These are phyloP conservation scores for Pristionchus entomophagus DNA, from an alignment of 2,888 invertebrate species.

Conservation along the genomic window DNA sequence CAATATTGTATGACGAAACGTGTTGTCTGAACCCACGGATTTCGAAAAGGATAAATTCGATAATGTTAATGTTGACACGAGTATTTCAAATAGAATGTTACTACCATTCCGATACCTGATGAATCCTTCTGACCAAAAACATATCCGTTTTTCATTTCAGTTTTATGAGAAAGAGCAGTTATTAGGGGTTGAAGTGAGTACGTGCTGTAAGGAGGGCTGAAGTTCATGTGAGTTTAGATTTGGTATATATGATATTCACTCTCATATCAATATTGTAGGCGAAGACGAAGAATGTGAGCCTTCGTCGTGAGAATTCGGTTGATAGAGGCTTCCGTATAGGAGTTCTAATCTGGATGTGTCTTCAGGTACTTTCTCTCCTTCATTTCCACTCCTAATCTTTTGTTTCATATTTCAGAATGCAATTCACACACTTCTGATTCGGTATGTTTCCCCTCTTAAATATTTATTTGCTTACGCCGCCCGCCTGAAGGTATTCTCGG, in stretches of 20 bases:
- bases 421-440: conserved; percentile 71
- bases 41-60: too few relatives aligned
- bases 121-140: too few relatives aligned
- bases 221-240: conserved; percentile 10
- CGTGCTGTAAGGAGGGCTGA: not conserved
- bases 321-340: conserved; percentile 56
- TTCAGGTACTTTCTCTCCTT: too few relatives aligned
- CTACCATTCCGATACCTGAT: too few relatives aligned
- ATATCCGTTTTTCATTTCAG: not conserved
- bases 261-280: not conserved
- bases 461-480: too few relatives aligned
- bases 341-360: conserved; percentile 73
- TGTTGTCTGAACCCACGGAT: too few relatives aligned
- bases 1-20: too few relatives aligned
- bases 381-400: too few relatives aligned
- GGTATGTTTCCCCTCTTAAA: conserved; percentile 49
- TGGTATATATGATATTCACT: not conserved
- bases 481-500: conserved; percentile 78
- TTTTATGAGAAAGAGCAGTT: not conserved
- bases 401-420: conserved; percentile 70
- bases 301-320: conserved; percentile 20
- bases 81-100: too few relatives aligned
- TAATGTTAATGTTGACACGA: too few relatives aligned
- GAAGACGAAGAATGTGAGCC: not conserved
- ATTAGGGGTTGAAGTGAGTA: not conserved